phyloP scores from a whole-genome alignment of 2,888 invertebrate genomes.

The Oscheius myriophilus region DNA sequence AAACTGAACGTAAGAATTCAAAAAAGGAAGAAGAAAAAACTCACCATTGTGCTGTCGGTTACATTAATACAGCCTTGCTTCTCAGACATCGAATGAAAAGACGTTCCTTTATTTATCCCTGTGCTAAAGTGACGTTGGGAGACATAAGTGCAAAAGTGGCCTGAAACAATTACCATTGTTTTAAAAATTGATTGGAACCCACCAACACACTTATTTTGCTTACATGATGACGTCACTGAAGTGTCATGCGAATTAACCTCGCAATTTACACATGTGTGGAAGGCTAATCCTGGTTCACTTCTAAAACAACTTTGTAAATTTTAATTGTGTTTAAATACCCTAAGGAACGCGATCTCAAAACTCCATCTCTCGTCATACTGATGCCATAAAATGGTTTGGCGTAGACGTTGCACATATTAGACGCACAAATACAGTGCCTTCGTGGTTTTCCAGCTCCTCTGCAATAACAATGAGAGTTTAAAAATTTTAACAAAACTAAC shows the following conservation, averaged over 20 bases:
- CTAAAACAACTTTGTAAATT: too few species aligned
- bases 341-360: slow-evolving; percentile 45
- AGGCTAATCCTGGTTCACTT: slow-evolving; percentile 14
- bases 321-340: slow-evolving; percentile 13
- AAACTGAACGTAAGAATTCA: too few species aligned
- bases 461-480: slow-evolving; percentile 21
- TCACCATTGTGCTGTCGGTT: slow-evolving; percentile 57
- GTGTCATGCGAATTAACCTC: slow-evolving; percentile 64
- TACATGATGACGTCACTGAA: slow-evolving; percentile 62
- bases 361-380: slow-evolving; percentile 29
- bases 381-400: slow-evolving; percentile 16
- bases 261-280: slow-evolving; percentile 61
- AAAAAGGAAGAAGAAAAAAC: neutral
- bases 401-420: slow-evolving; percentile 47
- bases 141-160: slow-evolving; percentile 66
- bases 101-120: slow-evolving; percentile 16
- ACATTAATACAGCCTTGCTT: slow-evolving; percentile 69
- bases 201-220: slow-evolving; percentile 61
- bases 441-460: slow-evolving; percentile 56
- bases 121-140: slow-evolving; percentile 50
- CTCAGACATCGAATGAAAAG: slow-evolving; percentile 51
- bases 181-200: neutral
- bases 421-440: slow-evolving; percentile 66
- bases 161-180: slow-evolving; percentile 28
- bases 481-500: slow-evolving; percentile 24